Percentiles rank a stretch among this genome's conserved stretches.
Conservation (phyloP, 2,888 invertebrate species). For the Coelinius sp. region DNA sequence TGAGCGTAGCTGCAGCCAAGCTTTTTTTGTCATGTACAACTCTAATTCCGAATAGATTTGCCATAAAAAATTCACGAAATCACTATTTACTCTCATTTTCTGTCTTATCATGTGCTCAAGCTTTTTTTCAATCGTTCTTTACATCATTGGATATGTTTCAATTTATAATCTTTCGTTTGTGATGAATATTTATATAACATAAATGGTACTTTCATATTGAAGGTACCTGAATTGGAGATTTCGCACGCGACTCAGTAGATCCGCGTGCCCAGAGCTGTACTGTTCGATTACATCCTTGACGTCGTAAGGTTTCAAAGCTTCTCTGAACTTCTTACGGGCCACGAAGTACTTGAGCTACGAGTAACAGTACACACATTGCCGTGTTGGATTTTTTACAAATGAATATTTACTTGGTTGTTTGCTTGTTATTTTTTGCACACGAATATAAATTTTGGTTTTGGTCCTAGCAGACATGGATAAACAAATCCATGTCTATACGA, state of each 20-base stretch:
- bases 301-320: slow-evolving; percentile 93
- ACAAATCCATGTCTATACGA: neutral
- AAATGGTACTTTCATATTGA: slow-evolving; percentile 43
- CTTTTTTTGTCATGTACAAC: slow-evolving; percentile 2
- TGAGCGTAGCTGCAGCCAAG: slow-evolving; percentile 8
- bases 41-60: neutral
- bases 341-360: slow-evolving; percentile 87
- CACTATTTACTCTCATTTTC: neutral
- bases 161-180: neutral
- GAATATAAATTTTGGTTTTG: neutral
- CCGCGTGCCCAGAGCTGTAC: slow-evolving; percentile 90
- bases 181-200: neutral
- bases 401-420: slow-evolving; percentile 36
- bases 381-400: slow-evolving; percentile 39
- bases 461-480: neutral
- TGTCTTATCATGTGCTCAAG: neutral
- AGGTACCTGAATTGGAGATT: slow-evolving; percentile 85
- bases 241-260: slow-evolving; percentile 89
- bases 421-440: slow-evolving; percentile 16
- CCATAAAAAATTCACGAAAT: neutral
- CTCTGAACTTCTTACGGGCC: slow-evolving; percentile 91
- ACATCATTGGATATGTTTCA: neutral
- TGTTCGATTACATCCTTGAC: slow-evolving; percentile 96
- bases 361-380: slow-evolving; percentile 51
- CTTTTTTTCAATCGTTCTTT: neutral